These are phyloP conservation scores for Loripinus fragilis DNA, from an alignment of 2,888 invertebrate genomes.

Conservation along the genomic window DNA sequence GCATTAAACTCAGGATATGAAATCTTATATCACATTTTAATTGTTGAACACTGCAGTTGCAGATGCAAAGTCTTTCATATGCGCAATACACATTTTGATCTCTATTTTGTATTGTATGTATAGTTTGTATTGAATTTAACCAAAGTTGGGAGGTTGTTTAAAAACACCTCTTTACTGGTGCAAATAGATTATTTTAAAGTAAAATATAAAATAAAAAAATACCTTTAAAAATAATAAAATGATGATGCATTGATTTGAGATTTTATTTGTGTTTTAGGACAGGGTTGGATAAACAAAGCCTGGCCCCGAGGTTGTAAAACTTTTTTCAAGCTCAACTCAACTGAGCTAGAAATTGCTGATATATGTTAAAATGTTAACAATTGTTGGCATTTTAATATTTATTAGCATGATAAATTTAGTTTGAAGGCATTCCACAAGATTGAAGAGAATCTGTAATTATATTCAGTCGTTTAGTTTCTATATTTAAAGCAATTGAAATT, in stretches of 20 bases:
- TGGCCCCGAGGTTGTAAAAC: no score
- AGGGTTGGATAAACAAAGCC: background rate
- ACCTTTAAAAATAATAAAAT: constrained; percentile 61
- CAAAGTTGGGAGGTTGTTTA: constrained; percentile 56
- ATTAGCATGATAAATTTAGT: no score
- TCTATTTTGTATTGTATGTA: constrained; percentile 61
- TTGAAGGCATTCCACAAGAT: no score
- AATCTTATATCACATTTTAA: constrained; percentile 23
- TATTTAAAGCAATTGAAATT: no score
- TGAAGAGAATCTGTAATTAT: no score
- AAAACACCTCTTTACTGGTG: constrained; percentile 57
- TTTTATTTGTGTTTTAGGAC: background rate
- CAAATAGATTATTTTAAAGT: constrained; percentile 58
- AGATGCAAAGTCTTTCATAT: constrained; percentile 66
- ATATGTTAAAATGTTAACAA: no score
- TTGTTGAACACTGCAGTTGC: constrained; percentile 34
- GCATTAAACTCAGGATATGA: constrained; percentile 46
- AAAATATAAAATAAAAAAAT: constrained; percentile 53
- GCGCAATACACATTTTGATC: constrained; percentile 65
- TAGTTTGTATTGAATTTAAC: constrained; percentile 59
- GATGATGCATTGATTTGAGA: constrained; percentile 7
- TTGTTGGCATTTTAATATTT: no score
- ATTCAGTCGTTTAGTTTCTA: no score
- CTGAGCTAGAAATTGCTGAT: no score
- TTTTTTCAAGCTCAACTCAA: no score